These are phyloP conservation scores for Eupithecia exiguata DNA, from an alignment of 2,888 invertebrate genomes.

Conservation along the genomic window DNA sequence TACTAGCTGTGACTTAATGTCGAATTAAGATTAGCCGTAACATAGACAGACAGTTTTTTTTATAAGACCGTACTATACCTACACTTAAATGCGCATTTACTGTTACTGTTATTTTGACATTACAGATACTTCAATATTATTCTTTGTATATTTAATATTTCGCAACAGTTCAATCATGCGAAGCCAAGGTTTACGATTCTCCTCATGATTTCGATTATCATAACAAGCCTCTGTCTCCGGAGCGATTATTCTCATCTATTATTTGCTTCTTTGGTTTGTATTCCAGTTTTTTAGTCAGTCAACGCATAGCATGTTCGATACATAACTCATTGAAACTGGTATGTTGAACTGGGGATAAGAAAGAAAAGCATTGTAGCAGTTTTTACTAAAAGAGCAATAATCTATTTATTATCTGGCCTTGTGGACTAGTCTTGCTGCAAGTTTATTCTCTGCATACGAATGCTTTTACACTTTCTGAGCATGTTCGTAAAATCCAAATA, in stretches of 20 bases:
- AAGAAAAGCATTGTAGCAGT: conserved; percentile 20
- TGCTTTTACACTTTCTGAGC: not conserved
- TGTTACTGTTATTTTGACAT: not conserved
- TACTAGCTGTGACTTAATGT: not conserved
- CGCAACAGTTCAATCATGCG: not conserved
- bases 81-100: not conserved
- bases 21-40: not conserved
- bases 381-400: conserved; percentile 21
- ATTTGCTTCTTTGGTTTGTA: conserved; percentile 25
- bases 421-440: not conserved
- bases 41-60: too few species aligned
- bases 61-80: too few species aligned
- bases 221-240: conserved; percentile 59
- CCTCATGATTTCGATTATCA: conserved; percentile 58
- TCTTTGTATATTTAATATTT: not conserved
- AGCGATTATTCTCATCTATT: conserved; percentile 56
- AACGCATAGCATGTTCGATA: conserved; percentile 11
- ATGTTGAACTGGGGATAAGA: conserved; percentile 16
- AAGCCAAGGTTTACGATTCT: conserved; percentile 53
- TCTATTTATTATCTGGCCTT: conserved; percentile 13
- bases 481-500: not conserved
- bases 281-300: conserved; percentile 28
- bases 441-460: not conserved
- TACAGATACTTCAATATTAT: not conserved
- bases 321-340: conserved; percentile 23